phyloP scores from a whole-genome alignment of 2,113 vertebrate genomes.

The Panthera tigris region DNA sequence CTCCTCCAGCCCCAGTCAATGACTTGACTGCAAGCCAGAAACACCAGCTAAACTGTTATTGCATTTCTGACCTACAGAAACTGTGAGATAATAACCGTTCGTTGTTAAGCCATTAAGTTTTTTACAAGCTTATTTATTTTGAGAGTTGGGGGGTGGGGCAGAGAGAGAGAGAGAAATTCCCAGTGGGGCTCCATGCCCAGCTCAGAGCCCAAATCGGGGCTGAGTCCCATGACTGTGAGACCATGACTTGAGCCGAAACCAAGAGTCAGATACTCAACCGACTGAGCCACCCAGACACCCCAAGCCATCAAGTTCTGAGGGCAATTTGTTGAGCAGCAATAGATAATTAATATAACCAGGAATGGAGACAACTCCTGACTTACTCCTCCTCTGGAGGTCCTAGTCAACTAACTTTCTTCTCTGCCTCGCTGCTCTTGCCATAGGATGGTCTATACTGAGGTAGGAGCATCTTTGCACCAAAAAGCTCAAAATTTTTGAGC shows the following conservation, averaged over 20 bases:
- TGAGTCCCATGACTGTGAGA: too few species aligned
- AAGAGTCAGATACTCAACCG: too few species aligned
- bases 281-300: too few species aligned
- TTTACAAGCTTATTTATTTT: too few species aligned
- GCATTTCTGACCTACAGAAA: not conserved
- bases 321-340: not conserved
- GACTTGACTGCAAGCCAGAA: not conserved
- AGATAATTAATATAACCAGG: not conserved
- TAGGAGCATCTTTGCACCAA: not conserved
- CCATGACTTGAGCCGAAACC: too few species aligned
- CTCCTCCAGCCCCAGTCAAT: not conserved
- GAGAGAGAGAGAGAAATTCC: too few species aligned
- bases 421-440: not conserved
- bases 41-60: not conserved
- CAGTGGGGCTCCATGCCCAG: too few species aligned
- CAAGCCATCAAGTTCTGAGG: not conserved
- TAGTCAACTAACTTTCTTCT: not conserved
- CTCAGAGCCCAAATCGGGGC: too few species aligned
- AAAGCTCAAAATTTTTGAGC: not conserved
- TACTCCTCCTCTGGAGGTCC: not conserved
- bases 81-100: not conserved
- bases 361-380: not conserved
- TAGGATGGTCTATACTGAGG: not conserved
- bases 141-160: too few species aligned
- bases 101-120: not conserved